These are phyloP conservation scores for Arrhamphus sclerolepis DNA, from an alignment of 2,797 vertebrate species.

Conservation along the genomic window DNA sequence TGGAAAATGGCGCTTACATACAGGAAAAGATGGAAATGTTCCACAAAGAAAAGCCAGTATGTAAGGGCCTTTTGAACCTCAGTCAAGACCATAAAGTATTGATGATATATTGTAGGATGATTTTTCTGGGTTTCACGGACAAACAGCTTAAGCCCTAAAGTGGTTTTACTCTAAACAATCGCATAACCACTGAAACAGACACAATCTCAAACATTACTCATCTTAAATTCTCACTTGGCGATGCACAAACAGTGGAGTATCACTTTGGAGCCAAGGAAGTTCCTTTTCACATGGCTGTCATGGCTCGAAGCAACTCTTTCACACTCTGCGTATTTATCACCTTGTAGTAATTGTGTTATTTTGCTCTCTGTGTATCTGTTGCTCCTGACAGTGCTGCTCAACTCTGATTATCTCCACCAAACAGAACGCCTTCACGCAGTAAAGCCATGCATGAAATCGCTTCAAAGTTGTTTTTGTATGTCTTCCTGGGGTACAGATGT, in stretches of 20 bases:
- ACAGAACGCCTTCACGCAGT: constrained; percentile 20
- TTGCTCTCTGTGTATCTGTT: constrained; percentile 23
- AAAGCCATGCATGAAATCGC: background rate
- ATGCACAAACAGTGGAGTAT: constrained; percentile 1
- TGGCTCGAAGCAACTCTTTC: constrained; percentile 18
- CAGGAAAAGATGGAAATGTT: too few relatives aligned
- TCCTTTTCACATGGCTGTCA: constrained; percentile 22
- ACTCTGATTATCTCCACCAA: constrained; percentile 41
- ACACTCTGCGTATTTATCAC: constrained; percentile 38
- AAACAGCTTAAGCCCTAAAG: background rate
- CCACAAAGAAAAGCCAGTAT: too few relatives aligned
- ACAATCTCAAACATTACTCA: background rate
- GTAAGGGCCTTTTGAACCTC: too few relatives aligned
- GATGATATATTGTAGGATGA: too few relatives aligned
- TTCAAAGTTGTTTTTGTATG: too few relatives aligned
- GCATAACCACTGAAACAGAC: background rate
- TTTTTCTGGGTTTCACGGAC: too few relatives aligned
- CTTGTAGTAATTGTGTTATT: constrained; percentile 21
- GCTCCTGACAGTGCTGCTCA: constrained; percentile 30
- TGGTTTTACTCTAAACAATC: constrained; percentile 8
- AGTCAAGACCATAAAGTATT: too few relatives aligned
- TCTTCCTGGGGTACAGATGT: too few relatives aligned
- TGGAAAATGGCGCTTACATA: too few relatives aligned
- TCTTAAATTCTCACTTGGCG: background rate
- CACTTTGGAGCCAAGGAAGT: background rate